Conservation (phyloP, 2,888 invertebrate genomes). For the Macrosiphum euphorbiae region DNA sequence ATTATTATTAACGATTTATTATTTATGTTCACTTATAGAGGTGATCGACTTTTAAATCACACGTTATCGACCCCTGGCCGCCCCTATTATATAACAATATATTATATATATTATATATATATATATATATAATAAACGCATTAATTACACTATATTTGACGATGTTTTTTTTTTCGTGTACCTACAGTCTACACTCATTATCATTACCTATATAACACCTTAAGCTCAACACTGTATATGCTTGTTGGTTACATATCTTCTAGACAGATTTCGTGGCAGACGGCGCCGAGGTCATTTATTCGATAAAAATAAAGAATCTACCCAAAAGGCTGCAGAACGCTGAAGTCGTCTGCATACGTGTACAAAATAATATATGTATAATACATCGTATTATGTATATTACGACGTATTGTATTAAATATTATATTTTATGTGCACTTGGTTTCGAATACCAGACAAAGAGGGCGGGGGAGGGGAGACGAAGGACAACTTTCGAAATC, state of each 20-base stretch:
- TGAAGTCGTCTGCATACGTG: neutral
- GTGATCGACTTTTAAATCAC: neutral
- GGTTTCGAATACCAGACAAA: neutral
- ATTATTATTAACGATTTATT: neutral
- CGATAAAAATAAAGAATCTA: slow-evolving; percentile 22
- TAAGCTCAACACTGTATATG: neutral
- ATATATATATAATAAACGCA: neutral
- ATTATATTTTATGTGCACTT: neutral
- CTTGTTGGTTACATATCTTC: neutral
- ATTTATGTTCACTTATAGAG: neutral
- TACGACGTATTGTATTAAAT: slow-evolving; percentile 10
- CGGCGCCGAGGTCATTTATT: slow-evolving; percentile 23
- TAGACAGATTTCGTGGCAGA: neutral
- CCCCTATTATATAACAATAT: neutral
- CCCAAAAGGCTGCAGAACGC: neutral
- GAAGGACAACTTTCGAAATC: slow-evolving; percentile 45
- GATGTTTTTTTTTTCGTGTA: neutral
- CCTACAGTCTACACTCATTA: neutral
- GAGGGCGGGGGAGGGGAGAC: neutral
- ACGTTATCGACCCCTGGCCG: neutral
- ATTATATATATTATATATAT: neutral
- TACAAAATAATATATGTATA: neutral
- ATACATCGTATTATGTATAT: neutral
- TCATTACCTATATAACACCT: neutral
- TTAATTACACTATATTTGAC: neutral